phyloP scores from a whole-genome alignment of 2,113 vertebrate genomes.

The Cromileptes altivelis region DNA sequence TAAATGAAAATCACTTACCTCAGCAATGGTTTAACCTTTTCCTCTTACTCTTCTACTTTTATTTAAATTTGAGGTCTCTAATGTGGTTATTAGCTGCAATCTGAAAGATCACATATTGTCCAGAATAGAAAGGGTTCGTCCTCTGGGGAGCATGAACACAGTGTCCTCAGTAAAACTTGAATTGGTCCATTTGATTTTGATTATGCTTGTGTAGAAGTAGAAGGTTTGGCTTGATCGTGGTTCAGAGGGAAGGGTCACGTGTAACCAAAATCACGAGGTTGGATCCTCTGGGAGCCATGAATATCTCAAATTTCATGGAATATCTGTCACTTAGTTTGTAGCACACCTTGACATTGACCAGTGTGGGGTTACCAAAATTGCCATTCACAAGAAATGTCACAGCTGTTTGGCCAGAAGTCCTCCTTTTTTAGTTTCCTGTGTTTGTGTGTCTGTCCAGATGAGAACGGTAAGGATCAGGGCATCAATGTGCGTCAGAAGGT shows the following conservation, averaged over 20 bases:
- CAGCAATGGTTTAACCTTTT: background rate
- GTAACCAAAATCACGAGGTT: background rate
- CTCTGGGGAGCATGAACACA: background rate
- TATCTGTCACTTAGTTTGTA: background rate
- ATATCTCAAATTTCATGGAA: background rate
- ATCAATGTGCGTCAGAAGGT: constrained; percentile 99
- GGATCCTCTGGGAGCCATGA: background rate
- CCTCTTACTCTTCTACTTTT: background rate
- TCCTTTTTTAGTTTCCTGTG: constrained; percentile 59
- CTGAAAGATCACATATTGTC: background rate
- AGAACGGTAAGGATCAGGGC: constrained; percentile 97
- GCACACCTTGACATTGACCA: background rate
- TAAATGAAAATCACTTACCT: background rate
- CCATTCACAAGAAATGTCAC: background rate
- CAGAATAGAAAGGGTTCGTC: background rate
- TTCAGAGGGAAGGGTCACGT: too few species aligned
- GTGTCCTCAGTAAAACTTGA: background rate
- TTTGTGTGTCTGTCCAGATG: constrained; percentile 83
- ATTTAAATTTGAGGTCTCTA: background rate
- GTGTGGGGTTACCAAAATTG: background rate
- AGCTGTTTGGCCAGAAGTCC: background rate
- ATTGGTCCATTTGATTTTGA: background rate
- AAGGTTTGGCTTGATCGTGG: too few species aligned
- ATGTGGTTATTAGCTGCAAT: background rate
- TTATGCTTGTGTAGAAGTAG: too few species aligned